Conservation (phyloP, 2,888 invertebrate genomes). For the Erynnis tages region DNA sequence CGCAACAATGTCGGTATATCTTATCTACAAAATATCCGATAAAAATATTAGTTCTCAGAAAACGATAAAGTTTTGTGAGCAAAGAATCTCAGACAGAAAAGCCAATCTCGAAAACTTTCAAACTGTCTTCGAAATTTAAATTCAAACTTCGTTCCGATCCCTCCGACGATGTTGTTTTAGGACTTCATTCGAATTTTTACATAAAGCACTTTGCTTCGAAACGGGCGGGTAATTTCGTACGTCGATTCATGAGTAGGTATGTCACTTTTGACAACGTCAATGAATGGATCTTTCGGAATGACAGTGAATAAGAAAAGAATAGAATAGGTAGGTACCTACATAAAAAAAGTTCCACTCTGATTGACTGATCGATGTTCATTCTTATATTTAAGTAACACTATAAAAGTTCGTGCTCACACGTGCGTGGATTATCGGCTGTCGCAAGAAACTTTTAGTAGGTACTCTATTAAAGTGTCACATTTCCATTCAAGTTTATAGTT, state of each 20-base stretch:
- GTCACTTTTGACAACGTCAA: background rate
- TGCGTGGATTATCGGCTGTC: background rate
- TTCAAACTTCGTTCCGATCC: background rate
- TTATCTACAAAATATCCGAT: background rate
- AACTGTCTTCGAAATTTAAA: slow-evolving; percentile 6
- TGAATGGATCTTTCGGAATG: slow-evolving; percentile 4
- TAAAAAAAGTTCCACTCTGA: background rate
- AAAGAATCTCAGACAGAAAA: background rate
- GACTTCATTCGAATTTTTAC: slow-evolving; percentile 6
- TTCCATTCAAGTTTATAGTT: background rate
- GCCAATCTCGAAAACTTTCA: background rate
- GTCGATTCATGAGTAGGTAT: background rate
- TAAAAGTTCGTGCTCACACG: slow-evolving; percentile 4
- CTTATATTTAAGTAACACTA: background rate
- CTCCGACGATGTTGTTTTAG: background rate
- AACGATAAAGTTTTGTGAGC: background rate
- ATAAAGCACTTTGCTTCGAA: background rate
- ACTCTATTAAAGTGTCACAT: background rate
- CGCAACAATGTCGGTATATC: background rate
- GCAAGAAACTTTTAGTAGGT: background rate
- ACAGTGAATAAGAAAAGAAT: background rate
- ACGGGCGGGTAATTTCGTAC: background rate
- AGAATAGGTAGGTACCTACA: background rate
- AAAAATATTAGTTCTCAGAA: background rate
- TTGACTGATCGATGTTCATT: background rate